Percentiles rank a stretch among this genome's conserved stretches.
Evolutionary conservation across 2,797 vertebrate species (phyloP).

Genomic region (Megaceryle alcyon): DNA sequence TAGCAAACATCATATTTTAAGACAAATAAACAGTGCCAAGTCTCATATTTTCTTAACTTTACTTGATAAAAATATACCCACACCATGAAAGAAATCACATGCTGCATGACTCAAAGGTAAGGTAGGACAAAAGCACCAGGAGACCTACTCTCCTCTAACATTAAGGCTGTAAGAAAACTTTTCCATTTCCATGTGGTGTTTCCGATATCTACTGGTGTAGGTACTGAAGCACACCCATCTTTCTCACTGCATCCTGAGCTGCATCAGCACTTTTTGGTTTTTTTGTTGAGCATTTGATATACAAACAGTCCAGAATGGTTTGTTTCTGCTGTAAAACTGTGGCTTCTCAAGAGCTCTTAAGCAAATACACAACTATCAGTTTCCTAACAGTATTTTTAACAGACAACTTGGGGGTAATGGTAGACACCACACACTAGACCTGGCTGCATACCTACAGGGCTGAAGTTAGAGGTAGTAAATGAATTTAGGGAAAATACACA

Average conservation of each 20-base stretch:
- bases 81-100: not conserved
- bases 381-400: not conserved
- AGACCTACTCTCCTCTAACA: not conserved
- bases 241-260: not conserved
- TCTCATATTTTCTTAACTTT: not conserved
- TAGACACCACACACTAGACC: not conserved
- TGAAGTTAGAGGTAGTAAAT: not conserved
- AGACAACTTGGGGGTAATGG: not conserved
- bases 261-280: not conserved
- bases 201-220: not conserved
- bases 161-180: not conserved
- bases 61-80: not conserved
- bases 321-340: not conserved
- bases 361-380: not conserved
- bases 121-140: not conserved
- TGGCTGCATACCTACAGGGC: not conserved
- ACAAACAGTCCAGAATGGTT: not conserved
- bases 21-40: not conserved
- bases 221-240: not conserved
- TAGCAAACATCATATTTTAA: not conserved
- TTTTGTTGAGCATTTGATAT: not conserved
- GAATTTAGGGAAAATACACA: not conserved
- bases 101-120: not conserved
- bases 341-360: not conserved
- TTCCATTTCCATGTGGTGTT: not conserved